These are phyloP conservation scores for Sinocyclocheilus anophthalmus DNA, from an alignment of 2,113 vertebrate genomes.

Conservation along the genomic window DNA sequence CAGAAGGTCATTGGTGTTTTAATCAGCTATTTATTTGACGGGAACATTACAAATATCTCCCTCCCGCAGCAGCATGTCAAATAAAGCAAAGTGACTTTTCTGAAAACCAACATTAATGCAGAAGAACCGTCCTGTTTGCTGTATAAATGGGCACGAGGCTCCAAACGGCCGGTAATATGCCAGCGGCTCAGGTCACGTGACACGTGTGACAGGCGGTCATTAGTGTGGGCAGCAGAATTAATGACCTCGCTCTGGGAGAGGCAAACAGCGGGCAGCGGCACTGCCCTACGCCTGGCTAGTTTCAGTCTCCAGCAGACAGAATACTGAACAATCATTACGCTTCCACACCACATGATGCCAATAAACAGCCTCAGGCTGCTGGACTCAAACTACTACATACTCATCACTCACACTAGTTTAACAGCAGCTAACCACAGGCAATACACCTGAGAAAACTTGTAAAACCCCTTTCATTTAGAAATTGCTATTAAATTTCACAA, in stretches of 20 bases:
- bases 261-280: conserved; percentile 56
- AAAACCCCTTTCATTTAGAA: too few relatives aligned
- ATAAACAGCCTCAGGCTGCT: neutral
- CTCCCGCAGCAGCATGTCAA: neutral
- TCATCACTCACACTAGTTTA: neutral
- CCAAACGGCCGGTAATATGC: neutral
- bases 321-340: neutral
- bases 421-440: neutral
- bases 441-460: neutral
- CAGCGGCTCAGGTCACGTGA: neutral
- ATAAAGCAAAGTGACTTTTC: neutral
- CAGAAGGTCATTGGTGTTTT: too few relatives aligned
- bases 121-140: neutral
- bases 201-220: conserved; percentile 54
- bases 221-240: conserved; percentile 67
- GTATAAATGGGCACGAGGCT: neutral
- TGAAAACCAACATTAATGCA: neutral
- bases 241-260: conserved; percentile 68
- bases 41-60: neutral
- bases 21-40: neutral
- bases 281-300: neutral
- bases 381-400: neutral
- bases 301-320: conserved; percentile 20
- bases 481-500: too few relatives aligned
- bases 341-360: neutral